A percentile compares a stretch with the other conserved stretches of the same genome.
These are phyloP conservation scores for Tachina lurida DNA, from an alignment of 2,888 invertebrate species.

Conservation along the genomic window DNA sequence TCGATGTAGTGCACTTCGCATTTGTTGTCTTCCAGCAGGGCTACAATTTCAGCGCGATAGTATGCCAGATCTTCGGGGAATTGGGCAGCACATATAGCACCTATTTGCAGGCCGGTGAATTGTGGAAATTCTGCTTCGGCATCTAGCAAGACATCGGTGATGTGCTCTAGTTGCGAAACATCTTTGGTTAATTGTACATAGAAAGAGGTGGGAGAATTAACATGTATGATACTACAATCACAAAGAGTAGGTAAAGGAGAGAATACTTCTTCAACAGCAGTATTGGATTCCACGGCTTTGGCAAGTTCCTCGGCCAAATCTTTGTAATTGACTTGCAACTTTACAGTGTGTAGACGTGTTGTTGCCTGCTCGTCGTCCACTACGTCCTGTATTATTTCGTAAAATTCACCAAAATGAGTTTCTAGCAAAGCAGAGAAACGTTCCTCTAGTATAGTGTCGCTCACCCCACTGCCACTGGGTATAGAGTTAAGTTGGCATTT, in stretches of 20 bases:
- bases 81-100: constrained; percentile 88
- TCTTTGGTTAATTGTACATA: constrained; percentile 87
- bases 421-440: constrained; percentile 83
- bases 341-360: constrained; percentile 85
- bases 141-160: constrained; percentile 80
- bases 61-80: constrained; percentile 92
- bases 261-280: constrained; percentile 70
- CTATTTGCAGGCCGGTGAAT: constrained; percentile 80
- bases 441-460: constrained; percentile 75
- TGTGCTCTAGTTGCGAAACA: constrained; percentile 77
- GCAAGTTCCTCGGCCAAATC: constrained; percentile 83
- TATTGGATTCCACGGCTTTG: constrained; percentile 74
- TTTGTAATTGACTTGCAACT: constrained; percentile 85
- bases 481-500: constrained; percentile 77
- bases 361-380: constrained; percentile 73
- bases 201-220: constrained; percentile 88
- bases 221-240: constrained; percentile 87
- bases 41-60: constrained; percentile 92
- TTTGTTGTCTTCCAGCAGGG: constrained; percentile 89
- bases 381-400: constrained; percentile 86
- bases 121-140: constrained; percentile 77
- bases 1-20: constrained; percentile 90
- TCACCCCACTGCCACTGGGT: constrained; percentile 73
- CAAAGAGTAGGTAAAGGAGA: constrained; percentile 82
- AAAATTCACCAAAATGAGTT: constrained; percentile 84